These are phyloP conservation scores for Myiozetetes cayanensis DNA, from an alignment of 2,113 vertebrate genomes.

Conservation along the genomic window DNA sequence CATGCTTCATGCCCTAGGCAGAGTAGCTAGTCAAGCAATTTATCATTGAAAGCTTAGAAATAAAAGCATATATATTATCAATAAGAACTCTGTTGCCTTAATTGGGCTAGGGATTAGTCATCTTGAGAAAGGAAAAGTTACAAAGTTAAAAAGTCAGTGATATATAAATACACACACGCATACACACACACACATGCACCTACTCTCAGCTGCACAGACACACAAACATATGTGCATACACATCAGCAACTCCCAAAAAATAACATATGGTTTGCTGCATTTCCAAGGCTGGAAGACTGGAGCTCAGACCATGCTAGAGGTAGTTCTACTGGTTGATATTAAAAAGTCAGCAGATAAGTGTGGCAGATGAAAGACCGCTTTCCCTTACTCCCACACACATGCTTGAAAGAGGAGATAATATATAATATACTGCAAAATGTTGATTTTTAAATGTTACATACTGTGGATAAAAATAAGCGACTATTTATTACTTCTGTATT, in stretches of 20 bases:
- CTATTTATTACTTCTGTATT: slow-evolving; percentile 2
- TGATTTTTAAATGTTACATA: slow-evolving; percentile 14
- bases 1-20: neutral
- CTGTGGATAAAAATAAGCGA: neutral
- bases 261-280: neutral
- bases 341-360: neutral
- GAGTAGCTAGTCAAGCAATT: neutral
- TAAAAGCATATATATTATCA: neutral
- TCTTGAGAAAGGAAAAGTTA: neutral
- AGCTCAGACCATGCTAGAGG: neutral
- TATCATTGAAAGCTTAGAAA: neutral
- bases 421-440: neutral
- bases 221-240: neutral
- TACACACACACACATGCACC: neutral
- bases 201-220: neutral
- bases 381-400: neutral
- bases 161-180: neutral
- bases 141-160: neutral
- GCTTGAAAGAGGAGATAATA: neutral
- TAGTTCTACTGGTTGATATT: neutral
- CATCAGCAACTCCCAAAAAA: neutral
- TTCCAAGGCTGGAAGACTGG: neutral
- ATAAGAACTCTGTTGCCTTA: neutral
- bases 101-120: neutral
- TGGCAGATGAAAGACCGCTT: neutral